Conservation (phyloP, 2,888 invertebrate species). For the Temnothorax unifasciatus region DNA sequence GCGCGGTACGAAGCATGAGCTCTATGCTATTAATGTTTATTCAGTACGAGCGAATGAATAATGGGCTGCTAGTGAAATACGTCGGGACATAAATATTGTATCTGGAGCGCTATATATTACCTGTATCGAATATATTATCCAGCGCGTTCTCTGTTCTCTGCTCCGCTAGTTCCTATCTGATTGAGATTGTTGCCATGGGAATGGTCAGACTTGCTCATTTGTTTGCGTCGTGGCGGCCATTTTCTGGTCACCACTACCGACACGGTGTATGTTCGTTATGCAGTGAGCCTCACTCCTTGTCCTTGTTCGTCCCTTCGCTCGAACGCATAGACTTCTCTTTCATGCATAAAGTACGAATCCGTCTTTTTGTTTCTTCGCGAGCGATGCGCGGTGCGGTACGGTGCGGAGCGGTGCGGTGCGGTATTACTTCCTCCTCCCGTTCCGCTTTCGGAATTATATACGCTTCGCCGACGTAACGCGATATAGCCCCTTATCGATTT, state of each 20-base stretch:
- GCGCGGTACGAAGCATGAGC: conserved; percentile 67
- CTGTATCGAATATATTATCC: conserved; percentile 84
- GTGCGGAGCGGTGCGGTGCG: conserved; percentile 19
- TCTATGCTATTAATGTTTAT: conserved; percentile 85
- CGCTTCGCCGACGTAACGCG: conserved; percentile 32
- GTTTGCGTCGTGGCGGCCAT: conserved; percentile 66
- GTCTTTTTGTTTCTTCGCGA: conserved; percentile 41
- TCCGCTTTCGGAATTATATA: conserved; percentile 44
- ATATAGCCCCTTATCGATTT: conserved; percentile 45
- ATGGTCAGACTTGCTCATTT: conserved; percentile 78
- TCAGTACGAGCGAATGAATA: conserved; percentile 85
- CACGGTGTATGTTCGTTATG: conserved; percentile 58
- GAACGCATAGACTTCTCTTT: conserved; percentile 39
- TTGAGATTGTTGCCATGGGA: conserved; percentile 84
- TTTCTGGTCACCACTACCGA: conserved; percentile 65
- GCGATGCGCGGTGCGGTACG: background rate
- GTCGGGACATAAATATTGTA: conserved; percentile 85
- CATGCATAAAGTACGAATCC: conserved; percentile 44
- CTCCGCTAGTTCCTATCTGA: conserved; percentile 80
- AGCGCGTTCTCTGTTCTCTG: conserved; percentile 74
- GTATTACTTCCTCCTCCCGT: conserved; percentile 27
- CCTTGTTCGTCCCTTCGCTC: conserved; percentile 19
- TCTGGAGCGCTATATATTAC: conserved; percentile 85
- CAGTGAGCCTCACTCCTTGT: conserved; percentile 22
- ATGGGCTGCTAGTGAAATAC: conserved; percentile 86